Evolutionary conservation across 2,888 invertebrate species (phyloP), one percentile per base, ranked within the genome.

Genomic region (Laspeyria flexula): DNA sequence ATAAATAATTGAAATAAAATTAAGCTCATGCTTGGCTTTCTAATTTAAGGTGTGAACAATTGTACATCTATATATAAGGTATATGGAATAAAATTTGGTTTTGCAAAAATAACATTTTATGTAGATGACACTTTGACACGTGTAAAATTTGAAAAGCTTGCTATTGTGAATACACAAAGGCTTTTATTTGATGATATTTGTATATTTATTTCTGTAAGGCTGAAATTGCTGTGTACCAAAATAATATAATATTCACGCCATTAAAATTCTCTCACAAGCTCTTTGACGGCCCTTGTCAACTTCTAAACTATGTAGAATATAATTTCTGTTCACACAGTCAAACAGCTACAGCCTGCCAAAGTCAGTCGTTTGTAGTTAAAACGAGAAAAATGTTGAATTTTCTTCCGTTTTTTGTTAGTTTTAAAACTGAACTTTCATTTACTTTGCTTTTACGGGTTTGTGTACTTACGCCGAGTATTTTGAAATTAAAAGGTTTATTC

Each of bases 261-360:
- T 55, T 58, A 53, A 61, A 49, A 51, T 53, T 52, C 35, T 49
- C 47, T 43, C 29, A 46, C 13, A 33, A 34, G 27, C 34, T 34
- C 53, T 65, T 56, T 55, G 52, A 59, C 45, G 27, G 44, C 21
- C 42, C 46, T 59, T 53, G 40, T 49, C 43, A 57, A 57, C 46
- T 25, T 40, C 31, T 39, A 42, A 60, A 50, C 61, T 50, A 47
- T 39, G 43, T 40, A 48, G 40, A 37, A 30, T 39, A 48, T 43
- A 37, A 30, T 39, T 57, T 49, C 31, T 49, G 30, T 47, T 34
- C 18, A 40, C 39, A 34, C 27, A 50, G 11, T 48, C 34, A 39
- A 43, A 48, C 30, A 55, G 33, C 39, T 53, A 25, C 23, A 34
- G 31, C 29, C 37, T 54, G 23, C 39, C 43, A 34, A 48, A 53